phyloP scores from a whole-genome alignment of 1,140 invertebrate genomes.

The Drosophila kikkawai region DNA sequence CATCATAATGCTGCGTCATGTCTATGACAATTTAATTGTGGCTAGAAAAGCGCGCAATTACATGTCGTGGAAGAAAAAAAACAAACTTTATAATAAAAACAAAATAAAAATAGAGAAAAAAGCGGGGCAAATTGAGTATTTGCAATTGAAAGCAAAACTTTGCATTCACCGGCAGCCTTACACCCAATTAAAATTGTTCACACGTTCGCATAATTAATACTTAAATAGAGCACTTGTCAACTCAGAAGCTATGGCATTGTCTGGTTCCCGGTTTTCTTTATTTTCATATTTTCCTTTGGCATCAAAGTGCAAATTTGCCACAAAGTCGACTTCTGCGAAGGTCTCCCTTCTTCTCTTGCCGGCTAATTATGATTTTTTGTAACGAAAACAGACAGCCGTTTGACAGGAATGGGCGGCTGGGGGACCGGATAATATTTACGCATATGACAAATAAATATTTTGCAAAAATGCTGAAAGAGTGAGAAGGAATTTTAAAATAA shows the following conservation, averaged over 20 bases:
- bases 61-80: slow-evolving; percentile 50
- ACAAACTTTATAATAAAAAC: background rate
- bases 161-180: slow-evolving; percentile 71
- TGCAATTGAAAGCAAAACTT: slow-evolving; percentile 76
- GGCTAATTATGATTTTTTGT: slow-evolving; percentile 74
- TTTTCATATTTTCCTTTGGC: slow-evolving; percentile 5
- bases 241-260: slow-evolving; percentile 44
- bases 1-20: slow-evolving; percentile 79
- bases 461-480: slow-evolving; percentile 52
- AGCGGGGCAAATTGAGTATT: slow-evolving; percentile 19
- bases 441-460: slow-evolving; percentile 74
- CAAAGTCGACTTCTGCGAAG: slow-evolving; percentile 63
- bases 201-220: slow-evolving; percentile 83
- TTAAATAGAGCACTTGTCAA: slow-evolving; percentile 77
- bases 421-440: slow-evolving; percentile 50
- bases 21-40: slow-evolving; percentile 83
- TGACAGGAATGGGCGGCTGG: slow-evolving; percentile 65
- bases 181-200: slow-evolving; percentile 84
- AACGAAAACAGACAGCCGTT: slow-evolving; percentile 62
- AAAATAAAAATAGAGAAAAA: slow-evolving; percentile 5
- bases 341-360: slow-evolving; percentile 21
- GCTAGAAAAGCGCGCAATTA: slow-evolving; percentile 81
- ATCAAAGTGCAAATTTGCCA: slow-evolving; percentile 62
- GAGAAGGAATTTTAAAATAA: slow-evolving; percentile 2
- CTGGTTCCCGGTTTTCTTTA: background rate